Base-by-base conservation (phyloP, 2,797 vertebrate genomes). In the Megalops cyprinoides region DNA sequence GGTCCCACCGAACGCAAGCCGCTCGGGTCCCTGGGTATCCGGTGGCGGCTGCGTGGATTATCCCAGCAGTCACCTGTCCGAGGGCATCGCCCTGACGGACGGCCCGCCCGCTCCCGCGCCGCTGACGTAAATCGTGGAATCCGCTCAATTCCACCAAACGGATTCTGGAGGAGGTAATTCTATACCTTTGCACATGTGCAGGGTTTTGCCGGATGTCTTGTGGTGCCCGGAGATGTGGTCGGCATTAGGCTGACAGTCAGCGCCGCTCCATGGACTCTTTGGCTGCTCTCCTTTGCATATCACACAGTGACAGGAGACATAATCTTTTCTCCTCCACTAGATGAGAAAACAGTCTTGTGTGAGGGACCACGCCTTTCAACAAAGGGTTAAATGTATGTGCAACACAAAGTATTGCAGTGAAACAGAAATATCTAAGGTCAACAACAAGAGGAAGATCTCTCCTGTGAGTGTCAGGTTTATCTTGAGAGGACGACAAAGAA, bases 1-100 rank as follows among this genome's bases (percentile, higher is more conserved):
- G 15, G 39, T 51, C 18, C 34, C 12, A 34, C 8, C 7, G 14
- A 75, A 14, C 23, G 28, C 20, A 46, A 28, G 9, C 75, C 74
- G 37, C 42, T 5, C 1, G 23, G 51, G 39, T 6, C 14, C 42
- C 31, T 20, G 20, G 39, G 28, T 48, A 78, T 37, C 48, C n/a
- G 39, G 53, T 71, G 67, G 71, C 60, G 23, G 7, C 4, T 5
- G 25, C 76, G 2, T 18, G 44, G 20, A 60, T 62, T 46, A 44
- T 18, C 39, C 39, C 55, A 58, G 39, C 14, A 15, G 37, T 74
- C 71, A 46, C 69, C 55, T 75, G 53, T 48, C 71, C 51, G 20
- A 39, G 46, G 31, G 46, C 44, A 48, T 51, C 51, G 48, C 39
- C 42, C 60, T 62, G 79, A 79, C 56, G 25, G 73, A 56, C 51